Evolutionary conservation across 2,113 vertebrate genomes (phyloP), one percentile per base, ranked within the genome.

Genomic region (Pluvianellus socialis): DNA sequence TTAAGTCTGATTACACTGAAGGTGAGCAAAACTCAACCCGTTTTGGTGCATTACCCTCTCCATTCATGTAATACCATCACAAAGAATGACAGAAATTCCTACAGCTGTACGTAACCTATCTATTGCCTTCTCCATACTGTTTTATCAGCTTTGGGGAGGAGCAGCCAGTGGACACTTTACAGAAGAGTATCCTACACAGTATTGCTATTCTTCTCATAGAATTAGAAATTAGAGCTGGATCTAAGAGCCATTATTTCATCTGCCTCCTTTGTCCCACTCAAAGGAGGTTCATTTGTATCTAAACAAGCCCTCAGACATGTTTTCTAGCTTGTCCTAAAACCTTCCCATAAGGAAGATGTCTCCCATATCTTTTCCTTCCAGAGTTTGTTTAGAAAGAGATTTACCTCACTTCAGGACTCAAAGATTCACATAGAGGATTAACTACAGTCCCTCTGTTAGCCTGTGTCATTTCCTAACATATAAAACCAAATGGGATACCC

Each of bases 81-180:
- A 84, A 80, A 87, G 28, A 47, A 66, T 17, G 18, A 55, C 32
- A 77, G 63, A 66, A 79, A 73, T 71, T 61, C 15, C 49, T 58
- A 6, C 19, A 47, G 24, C 7, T 1, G 2, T 47, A 32, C 1
- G 1, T 49, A 92, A 49, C 14, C 3, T 38, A 16, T 27, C 21
- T 63, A 18, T n/a, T 12, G 2, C 16, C 12, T 70, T 80, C 45
- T 80, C 59, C 44, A 18, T 32, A 24, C 4, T 24, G 4, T 55
- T 67, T 4, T 20, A 42, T 35, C 28, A 20, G 28, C 38, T 74
- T 12, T 10, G 6, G 45, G n/a, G 20, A 76, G 21, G 19, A 47
- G 20, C 8, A 92, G 47, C 2, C 49, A 84, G 45, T 50, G 49
- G 49, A 12, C 24, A 30, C 15, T 70, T 75, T 19, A 24, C 13